phyloP scores from a whole-genome alignment of 1,140 invertebrate species.

The Portunus trituberculatus region DNA sequence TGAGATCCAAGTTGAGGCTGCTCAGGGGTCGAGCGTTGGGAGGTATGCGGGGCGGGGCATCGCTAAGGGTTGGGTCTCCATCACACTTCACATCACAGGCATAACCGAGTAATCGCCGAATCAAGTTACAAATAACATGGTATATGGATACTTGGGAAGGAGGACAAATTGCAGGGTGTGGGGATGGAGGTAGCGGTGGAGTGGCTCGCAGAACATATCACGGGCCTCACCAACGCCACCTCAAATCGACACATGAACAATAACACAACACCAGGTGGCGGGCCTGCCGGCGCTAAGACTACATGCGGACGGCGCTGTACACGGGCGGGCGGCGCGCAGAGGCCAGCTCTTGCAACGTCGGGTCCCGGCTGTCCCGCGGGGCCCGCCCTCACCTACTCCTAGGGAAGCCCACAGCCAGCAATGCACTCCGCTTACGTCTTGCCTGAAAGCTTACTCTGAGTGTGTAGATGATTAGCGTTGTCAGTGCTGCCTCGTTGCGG shows the following conservation, averaged over 20 bases:
- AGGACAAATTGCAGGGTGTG: not conserved
- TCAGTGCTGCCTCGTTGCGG: not conserved
- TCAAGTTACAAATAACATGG: constrained; percentile 53
- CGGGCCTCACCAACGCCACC: not conserved
- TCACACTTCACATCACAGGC: constrained; percentile 48
- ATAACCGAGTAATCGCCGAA: constrained; percentile 57
- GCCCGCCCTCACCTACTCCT: not conserved
- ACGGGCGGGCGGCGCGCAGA: constrained; percentile 58
- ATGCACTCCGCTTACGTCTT: not conserved
- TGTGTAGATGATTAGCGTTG: not conserved
- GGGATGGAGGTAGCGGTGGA: not conserved
- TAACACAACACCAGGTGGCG: constrained; percentile 8
- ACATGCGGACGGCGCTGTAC: constrained; percentile 54
- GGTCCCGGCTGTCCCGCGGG: constrained; percentile 28
- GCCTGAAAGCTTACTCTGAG: not conserved
- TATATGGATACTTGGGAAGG: not conserved
- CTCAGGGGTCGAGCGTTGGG: not conserved
- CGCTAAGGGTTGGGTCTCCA: not conserved
- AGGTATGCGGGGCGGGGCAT: not conserved
- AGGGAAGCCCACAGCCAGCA: constrained; percentile 28
- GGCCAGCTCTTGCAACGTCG: constrained; percentile 67
- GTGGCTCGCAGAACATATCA: not conserved
- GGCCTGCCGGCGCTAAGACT: constrained; percentile 13
- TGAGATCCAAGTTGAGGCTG: not conserved
- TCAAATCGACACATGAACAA: constrained; percentile 34